Conservation (phyloP, 2,888 invertebrate species). For the Erannis defoliaria region DNA sequence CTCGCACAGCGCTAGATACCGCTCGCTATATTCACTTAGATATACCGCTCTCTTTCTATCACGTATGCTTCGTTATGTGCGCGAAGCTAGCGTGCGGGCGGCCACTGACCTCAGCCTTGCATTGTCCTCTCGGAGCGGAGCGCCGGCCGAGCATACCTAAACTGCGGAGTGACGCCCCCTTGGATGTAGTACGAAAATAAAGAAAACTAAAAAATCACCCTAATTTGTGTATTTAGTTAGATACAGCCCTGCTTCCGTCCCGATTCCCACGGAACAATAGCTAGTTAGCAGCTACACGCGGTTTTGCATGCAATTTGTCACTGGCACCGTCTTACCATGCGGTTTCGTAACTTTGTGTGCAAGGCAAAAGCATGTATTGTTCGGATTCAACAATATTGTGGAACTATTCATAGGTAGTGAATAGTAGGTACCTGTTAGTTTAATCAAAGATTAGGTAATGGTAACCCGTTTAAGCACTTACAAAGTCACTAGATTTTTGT, state of each 20-base stretch:
- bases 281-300: slow-evolving; percentile 51
- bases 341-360: slow-evolving; percentile 76
- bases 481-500: too few relatives aligned
- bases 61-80: too few relatives aligned
- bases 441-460: slow-evolving; percentile 20
- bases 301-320: slow-evolving; percentile 77
- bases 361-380: slow-evolving; percentile 60
- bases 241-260: slow-evolving; percentile 39
- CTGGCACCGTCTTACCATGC: slow-evolving; percentile 26
- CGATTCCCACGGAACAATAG: slow-evolving; percentile 75
- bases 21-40: too few relatives aligned
- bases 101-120: too few relatives aligned
- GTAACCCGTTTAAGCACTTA: not conserved
- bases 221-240: not conserved
- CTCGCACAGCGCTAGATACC: too few relatives aligned
- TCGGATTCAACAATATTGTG: slow-evolving; percentile 47
- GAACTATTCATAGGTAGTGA: slow-evolving; percentile 24
- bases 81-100: too few relatives aligned
- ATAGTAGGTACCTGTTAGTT: too few relatives aligned
- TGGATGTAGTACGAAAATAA: not conserved
- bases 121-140: too few relatives aligned
- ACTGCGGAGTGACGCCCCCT: too few relatives aligned
- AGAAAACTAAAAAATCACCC: not conserved
- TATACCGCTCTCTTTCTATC: too few relatives aligned
- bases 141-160: too few relatives aligned